Evolutionary conservation across 1,140 invertebrate genomes (phyloP).

Genomic region (Ctenoplectra terminalis): DNA sequence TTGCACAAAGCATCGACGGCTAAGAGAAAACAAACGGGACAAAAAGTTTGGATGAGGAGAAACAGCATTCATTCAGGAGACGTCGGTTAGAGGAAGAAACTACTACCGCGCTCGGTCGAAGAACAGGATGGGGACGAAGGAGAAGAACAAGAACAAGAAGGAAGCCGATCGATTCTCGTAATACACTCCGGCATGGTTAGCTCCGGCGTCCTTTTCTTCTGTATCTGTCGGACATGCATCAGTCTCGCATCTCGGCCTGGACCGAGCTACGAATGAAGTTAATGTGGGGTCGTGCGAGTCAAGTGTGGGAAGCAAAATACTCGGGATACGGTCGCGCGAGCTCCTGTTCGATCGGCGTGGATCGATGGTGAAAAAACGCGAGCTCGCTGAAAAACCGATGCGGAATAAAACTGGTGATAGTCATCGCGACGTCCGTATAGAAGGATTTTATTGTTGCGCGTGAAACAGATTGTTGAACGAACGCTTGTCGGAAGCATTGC

Average conservation of each 20-base stretch:
- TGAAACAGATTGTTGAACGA: background rate
- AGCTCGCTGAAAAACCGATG: slow-evolving; percentile 42
- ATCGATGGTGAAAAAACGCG: slow-evolving; percentile 22
- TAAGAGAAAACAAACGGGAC: slow-evolving; percentile 22
- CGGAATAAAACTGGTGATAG: slow-evolving; percentile 30
- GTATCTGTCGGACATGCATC: slow-evolving; percentile 69
- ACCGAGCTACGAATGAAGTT: slow-evolving; percentile 65
- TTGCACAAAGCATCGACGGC: slow-evolving; percentile 44
- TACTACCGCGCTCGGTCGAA: slow-evolving; percentile 3
- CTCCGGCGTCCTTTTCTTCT: slow-evolving; percentile 51
- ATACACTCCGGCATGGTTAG: slow-evolving; percentile 65
- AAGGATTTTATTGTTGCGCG: background rate
- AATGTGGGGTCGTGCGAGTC: slow-evolving; percentile 72
- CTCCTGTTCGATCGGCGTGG: slow-evolving; percentile 21
- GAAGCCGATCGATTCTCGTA: slow-evolving; percentile 70
- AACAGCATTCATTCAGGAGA: slow-evolving; percentile 53
- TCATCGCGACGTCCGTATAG: slow-evolving; percentile 20
- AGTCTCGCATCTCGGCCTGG: slow-evolving; percentile 63
- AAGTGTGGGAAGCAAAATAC: slow-evolving; percentile 68
- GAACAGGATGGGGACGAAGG: slow-evolving; percentile 25
- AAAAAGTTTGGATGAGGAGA: slow-evolving; percentile 52
- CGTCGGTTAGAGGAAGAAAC: slow-evolving; percentile 51
- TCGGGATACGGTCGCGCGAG: slow-evolving; percentile 18
- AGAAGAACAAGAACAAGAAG: slow-evolving; percentile 58
- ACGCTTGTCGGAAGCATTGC: no score